Evolutionary conservation across 2,888 invertebrate species (phyloP).

Genomic region (Dilophus febrilis): DNA sequence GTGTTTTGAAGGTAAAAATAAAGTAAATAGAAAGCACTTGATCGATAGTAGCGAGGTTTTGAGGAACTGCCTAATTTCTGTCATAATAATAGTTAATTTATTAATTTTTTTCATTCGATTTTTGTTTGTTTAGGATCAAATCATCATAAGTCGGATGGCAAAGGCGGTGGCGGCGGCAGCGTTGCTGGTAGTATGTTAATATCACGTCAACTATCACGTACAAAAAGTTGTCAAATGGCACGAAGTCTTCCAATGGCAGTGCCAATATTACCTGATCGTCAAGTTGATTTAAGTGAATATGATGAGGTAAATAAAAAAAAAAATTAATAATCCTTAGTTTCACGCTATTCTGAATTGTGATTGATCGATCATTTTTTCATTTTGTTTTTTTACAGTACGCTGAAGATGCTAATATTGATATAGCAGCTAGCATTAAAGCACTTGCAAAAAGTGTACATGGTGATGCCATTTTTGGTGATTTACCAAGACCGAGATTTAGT

Average conservation of each 20-base stretch:
- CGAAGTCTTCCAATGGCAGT: conserved; percentile 66
- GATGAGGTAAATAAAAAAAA: conserved; percentile 22
- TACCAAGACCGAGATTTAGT: conserved; percentile 71
- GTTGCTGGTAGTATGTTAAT: not conserved
- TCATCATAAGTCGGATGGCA: too few species aligned
- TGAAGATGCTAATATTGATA: conserved; percentile 54
- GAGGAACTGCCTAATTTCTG: too few species aligned
- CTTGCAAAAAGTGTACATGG: conserved; percentile 79
- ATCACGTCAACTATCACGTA: not conserved
- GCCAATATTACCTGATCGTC: conserved; percentile 29
- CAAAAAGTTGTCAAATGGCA: conserved; percentile 32
- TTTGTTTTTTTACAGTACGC: conserved; percentile 14
- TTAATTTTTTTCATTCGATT: too few species aligned
- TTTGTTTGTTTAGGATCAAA: too few species aligned
- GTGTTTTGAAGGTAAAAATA: too few species aligned
- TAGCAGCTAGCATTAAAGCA: conserved; percentile 85
- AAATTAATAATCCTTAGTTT: too few species aligned
- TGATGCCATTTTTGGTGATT: conserved; percentile 70
- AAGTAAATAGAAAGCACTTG: too few species aligned
- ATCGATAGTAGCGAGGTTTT: too few species aligned
- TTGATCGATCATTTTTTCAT: too few species aligned
- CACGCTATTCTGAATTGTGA: too few species aligned
- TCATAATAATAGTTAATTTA: too few species aligned
- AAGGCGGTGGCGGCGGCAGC: too few species aligned
- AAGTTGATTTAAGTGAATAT: conserved; percentile 12